Evolutionary conservation across 2,888 invertebrate species (phyloP).

Genomic region (Malacosoma neustria): DNA sequence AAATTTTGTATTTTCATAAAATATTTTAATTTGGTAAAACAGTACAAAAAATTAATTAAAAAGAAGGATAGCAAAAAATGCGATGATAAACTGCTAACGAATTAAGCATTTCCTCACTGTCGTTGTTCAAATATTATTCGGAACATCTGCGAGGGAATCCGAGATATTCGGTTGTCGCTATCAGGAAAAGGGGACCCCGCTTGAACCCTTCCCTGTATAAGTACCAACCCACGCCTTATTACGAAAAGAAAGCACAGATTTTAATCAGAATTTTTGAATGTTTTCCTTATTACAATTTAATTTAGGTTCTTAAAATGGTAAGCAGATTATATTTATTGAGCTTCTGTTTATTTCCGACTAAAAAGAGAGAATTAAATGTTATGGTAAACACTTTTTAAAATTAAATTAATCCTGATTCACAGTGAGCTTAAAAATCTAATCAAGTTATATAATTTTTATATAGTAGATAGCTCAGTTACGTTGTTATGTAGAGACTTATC

Average conservation of each 20-base stretch:
- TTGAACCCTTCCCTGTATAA: constrained; percentile 10
- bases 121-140: constrained; percentile 13
- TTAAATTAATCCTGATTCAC: no score
- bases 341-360: no score
- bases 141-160: constrained; percentile 15
- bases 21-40: no score
- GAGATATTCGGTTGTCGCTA: constrained; percentile 14
- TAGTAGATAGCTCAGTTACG: no score
- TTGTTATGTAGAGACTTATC: no score
- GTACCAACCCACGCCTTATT: not conserved
- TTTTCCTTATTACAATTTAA: constrained; percentile 2
- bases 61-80: not conserved
- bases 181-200: constrained; percentile 8
- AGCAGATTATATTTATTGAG: no score
- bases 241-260: constrained; percentile 6
- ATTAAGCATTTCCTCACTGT: constrained; percentile 13
- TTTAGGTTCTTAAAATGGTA: constrained; percentile 2
- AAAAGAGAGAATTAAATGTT: no score
- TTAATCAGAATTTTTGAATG: constrained; percentile 7
- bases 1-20: no score
- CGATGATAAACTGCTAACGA: constrained; percentile 18
- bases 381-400: no score
- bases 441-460: no score
- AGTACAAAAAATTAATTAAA: no score
- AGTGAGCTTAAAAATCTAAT: no score